Conservation (phyloP, 2,888 invertebrate species). For the Magallana nippona region DNA sequence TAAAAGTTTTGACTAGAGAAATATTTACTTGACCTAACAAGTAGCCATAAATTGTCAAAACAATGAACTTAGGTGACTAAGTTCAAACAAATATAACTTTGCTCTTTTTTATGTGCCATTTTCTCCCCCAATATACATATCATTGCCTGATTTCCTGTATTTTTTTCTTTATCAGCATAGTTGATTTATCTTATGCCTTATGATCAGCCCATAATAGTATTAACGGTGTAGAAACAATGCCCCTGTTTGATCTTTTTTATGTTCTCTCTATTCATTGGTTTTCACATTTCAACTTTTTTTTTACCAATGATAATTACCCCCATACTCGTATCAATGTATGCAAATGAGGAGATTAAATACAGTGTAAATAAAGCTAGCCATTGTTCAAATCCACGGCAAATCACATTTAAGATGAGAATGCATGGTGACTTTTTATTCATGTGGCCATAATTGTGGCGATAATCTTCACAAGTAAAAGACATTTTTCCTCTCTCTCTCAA, state of each 20-base stretch:
- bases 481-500: background rate
- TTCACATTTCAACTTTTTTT: conserved; percentile 20
- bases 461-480: conserved; percentile 24
- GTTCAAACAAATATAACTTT: background rate
- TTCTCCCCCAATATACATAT: background rate
- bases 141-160: background rate
- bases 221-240: conserved; percentile 1
- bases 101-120: background rate
- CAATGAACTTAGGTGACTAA: background rate
- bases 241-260: conserved; percentile 27
- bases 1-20: too few relatives aligned
- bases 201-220: conserved; percentile 16
- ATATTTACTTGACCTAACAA: too few relatives aligned
- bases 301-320: conserved; percentile 8
- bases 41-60: background rate
- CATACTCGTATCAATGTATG: conserved; percentile 16
- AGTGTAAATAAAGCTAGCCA: conserved; percentile 14
- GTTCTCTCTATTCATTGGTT: conserved; percentile 24
- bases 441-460: conserved; percentile 29
- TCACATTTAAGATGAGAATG: conserved; percentile 13
- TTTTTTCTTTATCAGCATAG: background rate
- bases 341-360: conserved; percentile 22
- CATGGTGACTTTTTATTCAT: background rate
- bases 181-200: conserved; percentile 2
- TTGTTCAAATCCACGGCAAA: conserved; percentile 4